Evolutionary conservation across 2,797 vertebrate species (phyloP).

Genomic region (Neosilurus mollespiculum): DNA sequence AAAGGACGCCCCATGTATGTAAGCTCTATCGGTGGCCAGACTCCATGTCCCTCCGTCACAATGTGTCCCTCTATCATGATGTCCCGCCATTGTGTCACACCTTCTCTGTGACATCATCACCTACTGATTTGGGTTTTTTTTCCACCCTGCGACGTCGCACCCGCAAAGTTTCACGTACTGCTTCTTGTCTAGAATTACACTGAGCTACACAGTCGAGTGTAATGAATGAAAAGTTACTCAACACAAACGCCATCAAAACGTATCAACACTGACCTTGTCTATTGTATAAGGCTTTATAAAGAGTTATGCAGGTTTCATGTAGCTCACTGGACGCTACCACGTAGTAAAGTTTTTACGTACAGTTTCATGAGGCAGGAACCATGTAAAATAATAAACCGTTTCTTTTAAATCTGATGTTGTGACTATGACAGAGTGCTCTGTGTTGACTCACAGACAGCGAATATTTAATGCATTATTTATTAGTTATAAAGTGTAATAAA

Average conservation of each 20-base stretch:
- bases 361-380: conserved; percentile 29
- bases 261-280: neutral
- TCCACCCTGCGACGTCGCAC: too few species aligned
- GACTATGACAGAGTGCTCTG: neutral
- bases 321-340: neutral
- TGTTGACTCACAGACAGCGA: conserved; percentile 20
- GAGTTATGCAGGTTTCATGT: neutral
- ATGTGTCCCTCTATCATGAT: too few species aligned
- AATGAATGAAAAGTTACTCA: neutral
- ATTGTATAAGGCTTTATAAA: neutral
- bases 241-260: neutral
- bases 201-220: neutral
- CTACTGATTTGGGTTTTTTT: too few species aligned
- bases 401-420: neutral
- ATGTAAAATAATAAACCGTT: conserved; percentile 14
- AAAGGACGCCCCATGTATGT: too few species aligned
- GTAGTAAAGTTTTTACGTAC: neutral
- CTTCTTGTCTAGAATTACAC: too few species aligned
- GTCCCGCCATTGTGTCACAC: too few species aligned
- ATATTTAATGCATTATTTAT: conserved; percentile 28
- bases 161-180: too few species aligned
- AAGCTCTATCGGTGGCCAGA: too few species aligned
- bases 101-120: too few species aligned
- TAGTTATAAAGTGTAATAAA: conserved; percentile 4
- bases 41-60: too few species aligned